These are phyloP conservation scores for Agrilus biguttatus DNA, from an alignment of 2,888 invertebrate genomes.

Conservation along the genomic window DNA sequence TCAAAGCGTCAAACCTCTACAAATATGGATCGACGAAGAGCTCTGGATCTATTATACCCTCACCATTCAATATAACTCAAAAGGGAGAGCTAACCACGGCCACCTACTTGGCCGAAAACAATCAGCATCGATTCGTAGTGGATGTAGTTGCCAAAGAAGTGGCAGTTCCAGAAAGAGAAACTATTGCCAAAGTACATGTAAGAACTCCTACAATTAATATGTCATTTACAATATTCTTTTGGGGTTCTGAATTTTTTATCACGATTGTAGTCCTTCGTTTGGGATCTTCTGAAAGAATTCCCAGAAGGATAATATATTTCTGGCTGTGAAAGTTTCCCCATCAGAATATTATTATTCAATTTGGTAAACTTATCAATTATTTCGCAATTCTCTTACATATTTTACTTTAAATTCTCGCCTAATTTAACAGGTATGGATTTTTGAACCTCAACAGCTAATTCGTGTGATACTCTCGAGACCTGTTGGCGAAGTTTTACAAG, in stretches of 20 bases:
- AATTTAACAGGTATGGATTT: constrained; percentile 67
- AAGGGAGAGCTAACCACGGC: constrained; percentile 61
- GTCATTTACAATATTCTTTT: not conserved
- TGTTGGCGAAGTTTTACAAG: constrained; percentile 58
- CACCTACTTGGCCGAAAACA: constrained; percentile 75
- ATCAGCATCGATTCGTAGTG: constrained; percentile 73
- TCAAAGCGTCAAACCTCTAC: constrained; percentile 67
- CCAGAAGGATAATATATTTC: not conserved
- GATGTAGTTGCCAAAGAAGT: constrained; percentile 72
- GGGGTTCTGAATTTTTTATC: not conserved
- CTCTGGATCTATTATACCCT: constrained; percentile 77
- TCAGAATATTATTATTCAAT: not conserved
- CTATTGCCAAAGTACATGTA: constrained; percentile 64
- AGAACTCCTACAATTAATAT: constrained; percentile 24
- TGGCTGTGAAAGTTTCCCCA: not conserved
- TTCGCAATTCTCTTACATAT: not conserved
- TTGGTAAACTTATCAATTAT: not conserved
- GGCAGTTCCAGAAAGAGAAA: constrained; percentile 63
- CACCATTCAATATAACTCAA: constrained; percentile 68
- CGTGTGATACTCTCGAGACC: constrained; percentile 72
- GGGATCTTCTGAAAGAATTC: not conserved
- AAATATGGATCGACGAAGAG: constrained; percentile 62
- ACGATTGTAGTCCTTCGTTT: not conserved
- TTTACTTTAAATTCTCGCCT: not conserved
- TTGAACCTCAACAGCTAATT: constrained; percentile 69